phyloP scores from a whole-genome alignment of 2,888 invertebrate species.

The Iphiclides podalirius region DNA sequence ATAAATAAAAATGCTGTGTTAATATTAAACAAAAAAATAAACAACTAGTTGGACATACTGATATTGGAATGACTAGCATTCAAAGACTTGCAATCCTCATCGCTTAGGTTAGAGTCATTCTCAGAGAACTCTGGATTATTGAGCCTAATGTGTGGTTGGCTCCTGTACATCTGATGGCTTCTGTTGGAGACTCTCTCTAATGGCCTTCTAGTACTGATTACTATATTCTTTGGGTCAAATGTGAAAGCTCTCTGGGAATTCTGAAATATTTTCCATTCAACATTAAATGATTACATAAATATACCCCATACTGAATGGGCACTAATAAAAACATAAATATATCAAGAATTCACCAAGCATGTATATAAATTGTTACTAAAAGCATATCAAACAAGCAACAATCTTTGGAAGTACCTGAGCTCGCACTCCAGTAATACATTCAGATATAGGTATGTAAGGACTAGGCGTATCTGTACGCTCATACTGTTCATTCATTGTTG shows the following conservation, averaged over 20 bases:
- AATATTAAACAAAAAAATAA: neutral
- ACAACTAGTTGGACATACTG: slow-evolving; percentile 42
- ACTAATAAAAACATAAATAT: too few species aligned
- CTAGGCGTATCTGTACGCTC: slow-evolving; percentile 73
- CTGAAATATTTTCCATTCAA: slow-evolving; percentile 34
- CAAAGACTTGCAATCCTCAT: slow-evolving; percentile 64
- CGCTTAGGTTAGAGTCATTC: slow-evolving; percentile 64
- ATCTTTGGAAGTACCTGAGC: slow-evolving; percentile 55
- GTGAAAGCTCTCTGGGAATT: slow-evolving; percentile 54
- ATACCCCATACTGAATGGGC: too few species aligned
- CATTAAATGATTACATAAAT: too few species aligned
- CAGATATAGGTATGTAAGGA: slow-evolving; percentile 95
- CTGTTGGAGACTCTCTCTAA: slow-evolving; percentile 40
- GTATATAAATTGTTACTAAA: too few species aligned
- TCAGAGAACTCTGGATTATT: slow-evolving; percentile 59
- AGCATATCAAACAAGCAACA: neutral
- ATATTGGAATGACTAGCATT: slow-evolving; percentile 62
- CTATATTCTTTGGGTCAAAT: slow-evolving; percentile 56
- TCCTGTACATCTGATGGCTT: slow-evolving; percentile 46
- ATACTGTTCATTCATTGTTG: slow-evolving; percentile 41
- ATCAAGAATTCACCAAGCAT: too few species aligned
- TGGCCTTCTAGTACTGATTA: slow-evolving; percentile 43
- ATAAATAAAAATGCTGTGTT: too few species aligned
- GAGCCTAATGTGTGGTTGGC: slow-evolving; percentile 53
- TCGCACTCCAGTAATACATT: slow-evolving; percentile 91